phyloP scores from a whole-genome alignment of 2,888 invertebrate genomes.

The Lissonota sp. region DNA sequence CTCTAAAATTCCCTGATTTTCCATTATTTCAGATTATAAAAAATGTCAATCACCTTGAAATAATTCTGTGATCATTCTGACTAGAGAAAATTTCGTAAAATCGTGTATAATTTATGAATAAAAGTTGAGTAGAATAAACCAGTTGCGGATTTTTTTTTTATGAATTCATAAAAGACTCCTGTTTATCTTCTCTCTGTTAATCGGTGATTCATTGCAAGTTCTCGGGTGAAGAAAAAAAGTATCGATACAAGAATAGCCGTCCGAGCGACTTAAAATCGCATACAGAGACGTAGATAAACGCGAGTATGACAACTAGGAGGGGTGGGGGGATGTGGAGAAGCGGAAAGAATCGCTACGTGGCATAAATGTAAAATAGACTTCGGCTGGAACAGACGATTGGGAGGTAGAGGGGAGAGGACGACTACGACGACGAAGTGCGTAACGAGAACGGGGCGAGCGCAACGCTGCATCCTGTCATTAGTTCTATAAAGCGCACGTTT shows the following conservation, averaged over 20 bases:
- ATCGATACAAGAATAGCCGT: not conserved
- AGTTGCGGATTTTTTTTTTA: too few relatives aligned
- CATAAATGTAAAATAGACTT: constrained; percentile 56
- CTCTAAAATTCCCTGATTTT: too few relatives aligned
- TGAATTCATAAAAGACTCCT: too few relatives aligned
- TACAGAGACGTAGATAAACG: not conserved
- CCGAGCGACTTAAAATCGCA: not conserved
- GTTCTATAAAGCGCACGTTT: constrained; percentile 75
- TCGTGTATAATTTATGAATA: too few relatives aligned
- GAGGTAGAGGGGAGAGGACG: constrained; percentile 64
- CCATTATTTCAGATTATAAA: too few relatives aligned
- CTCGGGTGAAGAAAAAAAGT: too few relatives aligned
- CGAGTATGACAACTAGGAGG: not conserved
- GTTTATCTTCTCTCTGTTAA: too few relatives aligned
- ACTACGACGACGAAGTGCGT: constrained; percentile 69
- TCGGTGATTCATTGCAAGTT: too few relatives aligned
- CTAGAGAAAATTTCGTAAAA: too few relatives aligned
- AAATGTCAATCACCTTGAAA: too few relatives aligned
- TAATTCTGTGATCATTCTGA: too few relatives aligned
- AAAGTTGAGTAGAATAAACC: too few relatives aligned
- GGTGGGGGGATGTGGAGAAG: not conserved
- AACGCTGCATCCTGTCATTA: constrained; percentile 80
- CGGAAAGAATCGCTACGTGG: constrained; percentile 26
- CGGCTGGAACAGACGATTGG: constrained; percentile 63
- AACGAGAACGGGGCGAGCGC: constrained; percentile 72